These are phyloP conservation scores for Lycia hirtaria DNA, from an alignment of 2,888 invertebrate genomes.

Conservation along the genomic window DNA sequence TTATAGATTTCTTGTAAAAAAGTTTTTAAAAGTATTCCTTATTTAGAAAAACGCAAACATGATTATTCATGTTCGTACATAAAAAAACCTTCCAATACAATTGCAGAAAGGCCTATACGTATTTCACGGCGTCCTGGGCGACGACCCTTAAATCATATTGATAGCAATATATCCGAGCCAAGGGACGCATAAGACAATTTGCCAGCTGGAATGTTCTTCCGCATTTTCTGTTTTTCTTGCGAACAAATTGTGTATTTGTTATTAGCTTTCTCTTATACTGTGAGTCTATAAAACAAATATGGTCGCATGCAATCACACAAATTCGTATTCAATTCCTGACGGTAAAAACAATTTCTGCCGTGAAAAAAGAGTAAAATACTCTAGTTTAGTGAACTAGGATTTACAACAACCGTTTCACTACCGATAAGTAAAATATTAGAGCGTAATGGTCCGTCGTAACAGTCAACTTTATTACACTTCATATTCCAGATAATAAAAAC, in stretches of 20 bases:
- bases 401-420: constrained; percentile 11
- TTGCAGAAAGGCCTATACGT: constrained; percentile 3
- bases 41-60: too few species aligned
- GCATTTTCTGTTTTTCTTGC: constrained; percentile 16
- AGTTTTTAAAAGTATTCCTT: too few species aligned
- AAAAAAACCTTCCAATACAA: background rate
- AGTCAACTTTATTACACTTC: constrained; percentile 24
- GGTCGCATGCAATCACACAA: background rate
- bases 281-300: constrained; percentile 11
- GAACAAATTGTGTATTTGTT: constrained; percentile 19
- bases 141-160: constrained; percentile 37
- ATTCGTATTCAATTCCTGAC: background rate
- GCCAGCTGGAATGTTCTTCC: constrained; percentile 28
- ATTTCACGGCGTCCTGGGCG: constrained; percentile 14
- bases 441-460: constrained; percentile 15
- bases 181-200: constrained; percentile 34
- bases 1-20: too few species aligned
- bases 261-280: constrained; percentile 11
- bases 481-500: constrained; percentile 22
- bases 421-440: constrained; percentile 28
- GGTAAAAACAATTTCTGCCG: background rate
- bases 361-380: background rate
- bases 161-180: constrained; percentile 29
- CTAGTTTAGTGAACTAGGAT: background rate
- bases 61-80: background rate